Percentiles rank a stretch among this genome's conserved stretches.
Evolutionary conservation across 2,888 invertebrate species (phyloP).

Genomic region (Epirrhoe tristata): DNA sequence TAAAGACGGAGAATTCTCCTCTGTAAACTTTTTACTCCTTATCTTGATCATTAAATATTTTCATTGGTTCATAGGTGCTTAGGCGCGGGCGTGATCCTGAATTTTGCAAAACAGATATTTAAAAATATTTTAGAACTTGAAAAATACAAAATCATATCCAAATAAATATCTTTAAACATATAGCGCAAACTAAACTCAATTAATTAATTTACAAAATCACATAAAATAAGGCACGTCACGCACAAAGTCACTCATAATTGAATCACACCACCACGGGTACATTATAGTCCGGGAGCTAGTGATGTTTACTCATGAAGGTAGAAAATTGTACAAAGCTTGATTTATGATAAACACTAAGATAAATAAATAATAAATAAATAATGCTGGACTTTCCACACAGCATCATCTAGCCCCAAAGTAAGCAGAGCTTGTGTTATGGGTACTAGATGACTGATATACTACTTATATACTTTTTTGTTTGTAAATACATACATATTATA

Average conservation of each 20-base stretch:
- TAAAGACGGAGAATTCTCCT: neutral
- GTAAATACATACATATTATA: too few relatives aligned
- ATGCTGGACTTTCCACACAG: too few relatives aligned
- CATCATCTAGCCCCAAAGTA: too few relatives aligned
- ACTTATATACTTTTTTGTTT: too few relatives aligned
- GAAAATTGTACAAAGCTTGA: neutral
- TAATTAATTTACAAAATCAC: constrained; percentile 37
- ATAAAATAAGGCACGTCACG: constrained; percentile 53
- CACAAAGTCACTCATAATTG: constrained; percentile 57
- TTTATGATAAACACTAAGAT: neutral
- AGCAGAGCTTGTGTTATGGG: too few relatives aligned
- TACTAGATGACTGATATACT: too few relatives aligned
- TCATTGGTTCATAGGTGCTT: too few relatives aligned
- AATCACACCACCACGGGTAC: constrained; percentile 50
- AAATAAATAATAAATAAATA: too few relatives aligned
- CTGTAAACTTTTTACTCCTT: neutral
- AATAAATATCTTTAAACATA: constrained; percentile 18
- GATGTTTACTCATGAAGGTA: constrained; percentile 7
- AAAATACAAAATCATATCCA: neutral
- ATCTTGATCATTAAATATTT: neutral
- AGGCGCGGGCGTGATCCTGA: too few relatives aligned
- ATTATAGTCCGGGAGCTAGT: constrained; percentile 15
- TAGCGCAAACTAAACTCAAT: constrained; percentile 32
- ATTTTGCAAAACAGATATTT: too few relatives aligned
- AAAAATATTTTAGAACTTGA: neutral